These are phyloP conservation scores for Euphonia xanthogaster DNA, from an alignment of 2,797 vertebrate species.

Conservation along the genomic window DNA sequence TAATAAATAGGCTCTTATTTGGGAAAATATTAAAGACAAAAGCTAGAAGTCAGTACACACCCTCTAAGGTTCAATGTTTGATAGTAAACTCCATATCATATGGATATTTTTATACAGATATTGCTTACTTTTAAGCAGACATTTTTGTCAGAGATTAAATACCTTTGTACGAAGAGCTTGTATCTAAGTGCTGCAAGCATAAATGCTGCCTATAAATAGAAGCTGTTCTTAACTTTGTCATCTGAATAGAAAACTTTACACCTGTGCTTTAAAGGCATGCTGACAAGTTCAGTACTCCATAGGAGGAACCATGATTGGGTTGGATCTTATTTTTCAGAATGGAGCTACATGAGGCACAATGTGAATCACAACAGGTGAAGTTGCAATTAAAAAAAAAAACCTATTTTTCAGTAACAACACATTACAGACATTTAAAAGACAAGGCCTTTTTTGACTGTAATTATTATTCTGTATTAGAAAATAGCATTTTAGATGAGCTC, in stretches of 20 bases:
- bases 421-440: not conserved
- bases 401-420: not conserved
- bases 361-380: not conserved
- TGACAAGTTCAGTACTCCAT: not conserved
- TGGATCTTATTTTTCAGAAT: not conserved
- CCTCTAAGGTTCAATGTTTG: not conserved
- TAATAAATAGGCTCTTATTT: not conserved
- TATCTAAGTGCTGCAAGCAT: not conserved
- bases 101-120: not conserved
- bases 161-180: not conserved
- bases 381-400: not conserved
- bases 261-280: not conserved
- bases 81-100: not conserved
- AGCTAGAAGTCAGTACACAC: not conserved
- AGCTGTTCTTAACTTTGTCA: not conserved
- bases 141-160: not conserved
- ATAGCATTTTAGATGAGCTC: rapidly evolving
- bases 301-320: not conserved
- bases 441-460: not conserved
- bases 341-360: rapidly evolving
- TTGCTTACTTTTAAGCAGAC: not conserved
- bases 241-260: not conserved
- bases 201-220: not conserved
- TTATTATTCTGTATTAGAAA: not conserved
- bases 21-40: not conserved